Percentiles rank a stretch among this genome's conserved stretches.
Evolutionary conservation across 2,888 invertebrate genomes (phyloP).

Genomic region (Folsomia candida): DNA sequence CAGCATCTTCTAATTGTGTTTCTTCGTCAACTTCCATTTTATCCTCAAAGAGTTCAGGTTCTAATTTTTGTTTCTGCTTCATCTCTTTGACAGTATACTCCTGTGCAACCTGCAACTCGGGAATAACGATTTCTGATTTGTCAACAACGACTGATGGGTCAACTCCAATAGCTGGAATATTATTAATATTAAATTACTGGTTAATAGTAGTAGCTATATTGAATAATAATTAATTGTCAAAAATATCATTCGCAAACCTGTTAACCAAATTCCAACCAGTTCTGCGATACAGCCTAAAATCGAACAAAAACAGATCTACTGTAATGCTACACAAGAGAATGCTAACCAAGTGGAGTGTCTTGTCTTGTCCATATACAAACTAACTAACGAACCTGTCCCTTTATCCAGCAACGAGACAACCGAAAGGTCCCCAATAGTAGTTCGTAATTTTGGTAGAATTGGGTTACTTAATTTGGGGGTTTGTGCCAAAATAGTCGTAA

Average conservation of each 20-base stretch:
- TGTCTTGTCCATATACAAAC: too few relatives aligned
- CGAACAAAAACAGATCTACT: too few relatives aligned
- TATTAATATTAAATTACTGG: too few relatives aligned
- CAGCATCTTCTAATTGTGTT: slow-evolving; percentile 27
- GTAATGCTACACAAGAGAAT: too few relatives aligned
- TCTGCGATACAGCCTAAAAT: slow-evolving; percentile 81
- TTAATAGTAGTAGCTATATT: too few relatives aligned
- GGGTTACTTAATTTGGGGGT: slow-evolving; percentile 33
- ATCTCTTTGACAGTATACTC: slow-evolving; percentile 25
- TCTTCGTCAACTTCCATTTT: slow-evolving; percentile 16
- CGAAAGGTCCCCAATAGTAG: slow-evolving; percentile 50
- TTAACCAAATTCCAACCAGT: slow-evolving; percentile 81
- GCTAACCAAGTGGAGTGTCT: too few relatives aligned
- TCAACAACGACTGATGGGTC: slow-evolving; percentile 61
- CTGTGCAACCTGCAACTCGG: slow-evolving; percentile 22
- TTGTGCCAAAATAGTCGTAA: slow-evolving; percentile 65
- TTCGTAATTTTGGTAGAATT: slow-evolving; percentile 32
- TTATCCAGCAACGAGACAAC: slow-evolving; percentile 54
- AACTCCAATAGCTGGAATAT: slow-evolving; percentile 68
- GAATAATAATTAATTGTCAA: too few relatives aligned
- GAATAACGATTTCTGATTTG: slow-evolving; percentile 41
- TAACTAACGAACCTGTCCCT: slow-evolving; percentile 53
- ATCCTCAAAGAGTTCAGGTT: not conserved
- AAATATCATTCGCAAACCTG: too few relatives aligned
- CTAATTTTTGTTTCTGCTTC: slow-evolving; percentile 12